These are phyloP conservation scores for pig (Sus scrofa) DNA, from an alignment of 2,113 vertebrate species.

Conservation along the genomic window T2T-Sscrofa CM000812.6:259751501-259752000, in stretches of 20 bases:
- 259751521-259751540: too few relatives aligned
- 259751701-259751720: neutral
- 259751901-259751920: constrained; percentile 64
- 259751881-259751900: neutral
- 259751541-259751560: neutral
- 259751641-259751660: neutral
- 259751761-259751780: neutral
- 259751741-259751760: neutral
- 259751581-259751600: neutral
- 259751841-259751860: neutral
- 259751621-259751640: neutral
- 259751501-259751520: neutral
- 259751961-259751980: constrained; percentile 74
- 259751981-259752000: constrained; percentile 73
- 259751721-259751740: neutral
- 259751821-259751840: neutral
- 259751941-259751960: constrained; percentile 81
- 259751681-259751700: neutral
- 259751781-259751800: neutral
- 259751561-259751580: neutral
- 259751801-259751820: neutral
- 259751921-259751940: constrained; percentile 76
- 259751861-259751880: neutral
- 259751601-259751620: neutral
- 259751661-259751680: neutral